These are phyloP conservation scores for Coremacera marginata DNA, from an alignment of 2,888 invertebrate genomes.

Conservation along the genomic window DNA sequence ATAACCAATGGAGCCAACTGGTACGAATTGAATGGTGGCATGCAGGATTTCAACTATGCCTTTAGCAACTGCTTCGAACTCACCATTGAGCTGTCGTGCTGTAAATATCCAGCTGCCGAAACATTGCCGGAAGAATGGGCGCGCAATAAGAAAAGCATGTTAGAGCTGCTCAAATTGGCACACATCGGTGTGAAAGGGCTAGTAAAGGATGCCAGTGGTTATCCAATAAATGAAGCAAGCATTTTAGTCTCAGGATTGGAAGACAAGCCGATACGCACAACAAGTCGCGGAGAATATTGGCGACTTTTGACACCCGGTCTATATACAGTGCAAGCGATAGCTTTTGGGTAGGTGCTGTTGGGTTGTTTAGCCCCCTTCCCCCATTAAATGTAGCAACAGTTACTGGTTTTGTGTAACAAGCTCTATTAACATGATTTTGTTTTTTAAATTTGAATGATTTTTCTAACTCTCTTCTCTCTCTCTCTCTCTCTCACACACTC, in stretches of 20 bases:
- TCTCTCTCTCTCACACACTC: not conserved
- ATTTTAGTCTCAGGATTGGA: slow-evolving; percentile 82
- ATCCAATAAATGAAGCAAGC: slow-evolving; percentile 75
- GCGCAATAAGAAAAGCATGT: slow-evolving; percentile 85
- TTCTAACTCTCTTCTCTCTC: slow-evolving; percentile 29
- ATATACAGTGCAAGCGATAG: slow-evolving; percentile 81
- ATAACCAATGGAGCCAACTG: slow-evolving; percentile 93
- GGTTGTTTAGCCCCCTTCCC: not conserved
- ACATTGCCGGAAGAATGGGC: slow-evolving; percentile 85
- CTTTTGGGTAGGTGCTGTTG: slow-evolving; percentile 76
- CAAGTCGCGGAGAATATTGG: slow-evolving; percentile 93
- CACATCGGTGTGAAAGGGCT: slow-evolving; percentile 78
- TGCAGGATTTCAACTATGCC: slow-evolving; percentile 99
- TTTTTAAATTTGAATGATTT: not conserved
- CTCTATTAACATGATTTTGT: no score
- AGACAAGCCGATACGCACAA: slow-evolving; percentile 83
- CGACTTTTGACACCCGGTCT: slow-evolving; percentile 88
- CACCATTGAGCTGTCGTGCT: slow-evolving; percentile 96
- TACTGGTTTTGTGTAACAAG: no score
- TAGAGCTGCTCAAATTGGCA: slow-evolving; percentile 86
- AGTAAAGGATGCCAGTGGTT: slow-evolving; percentile 66
- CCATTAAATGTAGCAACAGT: no score
- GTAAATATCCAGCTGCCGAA: slow-evolving; percentile 86
- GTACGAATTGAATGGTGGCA: slow-evolving; percentile 93
- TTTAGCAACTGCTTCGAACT: slow-evolving; percentile 96